Conservation (phyloP, 2,113 vertebrate species). For the Rana temporaria region DNA sequence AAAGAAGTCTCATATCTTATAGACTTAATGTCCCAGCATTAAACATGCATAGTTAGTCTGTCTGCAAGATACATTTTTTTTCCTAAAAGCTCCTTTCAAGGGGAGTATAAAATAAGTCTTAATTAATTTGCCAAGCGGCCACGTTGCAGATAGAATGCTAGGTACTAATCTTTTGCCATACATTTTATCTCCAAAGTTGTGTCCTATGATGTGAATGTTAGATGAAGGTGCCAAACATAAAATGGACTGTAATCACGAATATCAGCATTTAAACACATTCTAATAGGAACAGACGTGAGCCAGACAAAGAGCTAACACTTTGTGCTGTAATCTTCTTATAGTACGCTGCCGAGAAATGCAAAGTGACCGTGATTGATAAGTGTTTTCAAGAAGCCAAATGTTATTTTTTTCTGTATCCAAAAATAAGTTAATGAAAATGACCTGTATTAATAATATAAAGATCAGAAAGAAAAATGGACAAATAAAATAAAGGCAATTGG, state of each 20-base stretch:
- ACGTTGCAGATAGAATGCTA: neutral
- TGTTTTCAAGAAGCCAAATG: slow-evolving; percentile 24
- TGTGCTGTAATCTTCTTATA: slow-evolving; percentile 36
- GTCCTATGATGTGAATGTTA: slow-evolving; percentile 20
- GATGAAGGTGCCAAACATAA: slow-evolving; percentile 13
- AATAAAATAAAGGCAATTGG: neutral
- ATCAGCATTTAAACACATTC: slow-evolving; percentile 27
- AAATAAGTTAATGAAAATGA: slow-evolving; percentile 47
- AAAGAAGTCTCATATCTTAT: too few relatives aligned
- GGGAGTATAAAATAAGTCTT: neutral
- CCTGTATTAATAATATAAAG: slow-evolving; percentile 30
- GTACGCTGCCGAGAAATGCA: slow-evolving; percentile 10
- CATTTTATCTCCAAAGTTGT: neutral
- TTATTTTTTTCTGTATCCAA: slow-evolving; percentile 1
- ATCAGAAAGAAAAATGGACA: slow-evolving; percentile 13
- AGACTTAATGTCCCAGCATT: too few relatives aligned
- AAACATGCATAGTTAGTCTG: too few relatives aligned
- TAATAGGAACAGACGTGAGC: slow-evolving; percentile 6
- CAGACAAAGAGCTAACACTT: slow-evolving; percentile 1
- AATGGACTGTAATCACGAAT: slow-evolving; percentile 22
- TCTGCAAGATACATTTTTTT: too few relatives aligned
- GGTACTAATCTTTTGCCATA: slow-evolving; percentile 4
- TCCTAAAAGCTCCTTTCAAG: too few relatives aligned
- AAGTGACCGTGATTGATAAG: slow-evolving; percentile 36
- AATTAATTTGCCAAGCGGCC: slow-evolving; percentile 2